Conservation (phyloP, 2,113 vertebrate genomes). For the Sula dactylatra region DNA sequence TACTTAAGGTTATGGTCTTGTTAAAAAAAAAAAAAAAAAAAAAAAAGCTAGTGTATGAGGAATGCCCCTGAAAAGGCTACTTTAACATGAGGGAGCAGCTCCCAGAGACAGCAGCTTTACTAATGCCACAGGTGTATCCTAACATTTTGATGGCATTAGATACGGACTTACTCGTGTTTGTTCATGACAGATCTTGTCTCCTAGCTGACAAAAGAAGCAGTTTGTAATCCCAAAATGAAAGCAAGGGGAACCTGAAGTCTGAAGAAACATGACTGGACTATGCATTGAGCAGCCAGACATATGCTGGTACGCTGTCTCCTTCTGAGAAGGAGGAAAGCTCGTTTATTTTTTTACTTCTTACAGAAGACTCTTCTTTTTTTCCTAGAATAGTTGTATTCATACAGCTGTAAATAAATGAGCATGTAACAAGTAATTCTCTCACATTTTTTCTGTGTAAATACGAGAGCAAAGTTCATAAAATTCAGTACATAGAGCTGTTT, state of each 20-base stretch:
- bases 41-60: background rate
- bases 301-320: conserved; percentile 19
- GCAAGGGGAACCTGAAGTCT: background rate
- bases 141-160: background rate
- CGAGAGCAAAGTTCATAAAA: background rate
- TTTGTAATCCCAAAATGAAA: background rate
- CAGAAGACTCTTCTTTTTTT: conserved; percentile 41
- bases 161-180: background rate
- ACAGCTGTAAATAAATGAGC: conserved; percentile 11
- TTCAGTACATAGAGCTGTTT: background rate
- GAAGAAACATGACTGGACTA: background rate
- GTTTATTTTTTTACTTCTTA: conserved; percentile 63
- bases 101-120: background rate
- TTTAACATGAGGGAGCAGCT: background rate
- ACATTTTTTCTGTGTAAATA: background rate
- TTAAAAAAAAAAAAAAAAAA: background rate
- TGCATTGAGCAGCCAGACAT: background rate
- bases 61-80: background rate
- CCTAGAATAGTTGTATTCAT: conserved; percentile 33
- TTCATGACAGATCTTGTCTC: background rate
- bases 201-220: background rate
- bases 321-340: conserved; percentile 59
- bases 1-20: background rate
- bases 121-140: no score
- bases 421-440: background rate